Conservation (phyloP, 2,888 invertebrate species). For the Stenolophus ochropezus region DNA sequence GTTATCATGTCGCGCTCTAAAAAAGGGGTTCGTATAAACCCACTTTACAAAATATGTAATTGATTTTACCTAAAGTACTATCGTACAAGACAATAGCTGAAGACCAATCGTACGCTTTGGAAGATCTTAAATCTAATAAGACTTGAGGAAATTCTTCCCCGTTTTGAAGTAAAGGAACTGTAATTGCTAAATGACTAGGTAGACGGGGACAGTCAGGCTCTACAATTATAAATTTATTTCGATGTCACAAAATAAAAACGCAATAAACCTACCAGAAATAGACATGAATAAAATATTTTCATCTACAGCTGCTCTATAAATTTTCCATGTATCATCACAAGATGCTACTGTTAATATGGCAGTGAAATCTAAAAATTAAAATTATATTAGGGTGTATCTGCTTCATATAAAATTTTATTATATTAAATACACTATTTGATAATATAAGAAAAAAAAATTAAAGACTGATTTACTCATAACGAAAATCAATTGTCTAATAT, state of each 20-base stretch:
- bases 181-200: conserved; percentile 80
- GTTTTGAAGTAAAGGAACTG: conserved; percentile 80
- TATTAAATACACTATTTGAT: too few relatives aligned
- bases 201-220: conserved; percentile 87
- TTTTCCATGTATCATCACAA: conserved; percentile 84
- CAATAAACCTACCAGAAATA: conserved; percentile 78
- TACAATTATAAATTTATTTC: too few relatives aligned
- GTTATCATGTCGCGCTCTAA: conserved; percentile 80
- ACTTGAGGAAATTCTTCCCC: conserved; percentile 87
- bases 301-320: conserved; percentile 79
- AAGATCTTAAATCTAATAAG: conserved; percentile 83
- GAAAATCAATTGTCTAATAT: background rate
- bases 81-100: conserved; percentile 84
- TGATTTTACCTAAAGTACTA: conserved; percentile 82
- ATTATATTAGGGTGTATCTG: too few relatives aligned
- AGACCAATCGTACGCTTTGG: conserved; percentile 82
- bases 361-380: conserved; percentile 77
- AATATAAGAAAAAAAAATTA: background rate
- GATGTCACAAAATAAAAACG: too few relatives aligned
- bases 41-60: too few relatives aligned
- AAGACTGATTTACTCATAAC: background rate
- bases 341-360: conserved; percentile 85
- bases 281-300: conserved; percentile 83
- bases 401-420: too few relatives aligned
- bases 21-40: too few relatives aligned